These are phyloP conservation scores for Coronaproctus castanopsis DNA, from an alignment of 2,888 invertebrate species.

Conservation along the genomic window DNA sequence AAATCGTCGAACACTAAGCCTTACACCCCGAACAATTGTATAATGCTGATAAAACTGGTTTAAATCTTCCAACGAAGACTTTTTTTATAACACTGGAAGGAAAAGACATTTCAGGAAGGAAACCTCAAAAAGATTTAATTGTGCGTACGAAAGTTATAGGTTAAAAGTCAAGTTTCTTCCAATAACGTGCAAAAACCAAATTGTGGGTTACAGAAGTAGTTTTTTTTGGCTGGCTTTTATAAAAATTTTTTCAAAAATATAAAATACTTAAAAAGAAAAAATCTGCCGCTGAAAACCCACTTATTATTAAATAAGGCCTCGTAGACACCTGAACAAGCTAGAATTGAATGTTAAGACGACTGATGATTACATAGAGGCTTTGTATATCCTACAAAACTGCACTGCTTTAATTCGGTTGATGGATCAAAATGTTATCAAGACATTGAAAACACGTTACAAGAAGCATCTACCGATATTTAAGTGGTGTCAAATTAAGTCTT, in stretches of 20 bases:
- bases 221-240: background rate
- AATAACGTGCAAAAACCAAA: background rate
- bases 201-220: background rate
- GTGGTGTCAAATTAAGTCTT: background rate
- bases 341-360: background rate
- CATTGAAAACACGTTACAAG: background rate
- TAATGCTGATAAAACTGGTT: background rate
- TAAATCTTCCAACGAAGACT: background rate
- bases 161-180: background rate
- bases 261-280: background rate
- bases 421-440: background rate
- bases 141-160: background rate
- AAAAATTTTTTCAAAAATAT: background rate
- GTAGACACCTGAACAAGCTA: background rate
- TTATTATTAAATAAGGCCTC: background rate
- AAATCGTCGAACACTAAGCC: background rate
- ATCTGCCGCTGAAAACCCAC: background rate
- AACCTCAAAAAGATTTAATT: background rate
- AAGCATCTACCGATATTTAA: background rate
- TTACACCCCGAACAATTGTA: background rate
- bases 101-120: background rate
- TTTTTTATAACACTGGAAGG: background rate
- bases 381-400: background rate
- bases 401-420: background rate
- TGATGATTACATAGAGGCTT: background rate